phyloP scores from a whole-genome alignment of 1,140 invertebrate genomes.

The Trichonephila clavipes region DNA sequence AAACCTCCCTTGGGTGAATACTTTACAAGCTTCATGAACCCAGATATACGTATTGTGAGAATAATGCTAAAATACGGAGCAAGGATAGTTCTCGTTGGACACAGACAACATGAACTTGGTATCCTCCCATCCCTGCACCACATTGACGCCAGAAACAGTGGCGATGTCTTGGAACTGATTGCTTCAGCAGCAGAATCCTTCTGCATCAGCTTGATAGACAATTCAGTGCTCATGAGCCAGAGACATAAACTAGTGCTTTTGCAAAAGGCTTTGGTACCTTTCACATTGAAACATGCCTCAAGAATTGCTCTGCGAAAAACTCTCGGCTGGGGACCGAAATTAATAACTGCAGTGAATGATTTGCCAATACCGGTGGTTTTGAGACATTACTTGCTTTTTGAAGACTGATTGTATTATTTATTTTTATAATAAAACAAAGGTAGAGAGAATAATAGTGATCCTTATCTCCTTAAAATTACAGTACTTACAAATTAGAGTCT shows the following conservation, averaged over 20 bases:
- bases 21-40: slow-evolving; percentile 87
- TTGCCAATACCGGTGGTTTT: slow-evolving; percentile 86
- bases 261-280: slow-evolving; percentile 85
- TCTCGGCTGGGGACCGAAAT: slow-evolving; percentile 82
- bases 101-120: slow-evolving; percentile 90
- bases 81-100: slow-evolving; percentile 83
- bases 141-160: slow-evolving; percentile 82
- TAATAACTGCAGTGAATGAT: slow-evolving; percentile 84
- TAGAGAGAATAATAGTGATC: too few species aligned
- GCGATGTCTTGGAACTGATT: slow-evolving; percentile 86
- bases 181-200: slow-evolving; percentile 89
- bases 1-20: slow-evolving; percentile 91
- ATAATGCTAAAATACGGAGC: slow-evolving; percentile 90
- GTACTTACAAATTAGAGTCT: too few species aligned
- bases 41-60: slow-evolving; percentile 86
- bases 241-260: slow-evolving; percentile 86
- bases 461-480: too few species aligned
- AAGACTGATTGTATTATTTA: slow-evolving; percentile 81
- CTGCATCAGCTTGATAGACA: slow-evolving; percentile 86
- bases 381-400: slow-evolving; percentile 87
- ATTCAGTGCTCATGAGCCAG: slow-evolving; percentile 85
- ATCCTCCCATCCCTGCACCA: slow-evolving; percentile 89
- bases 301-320: slow-evolving; percentile 84
- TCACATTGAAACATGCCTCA: slow-evolving; percentile 85
- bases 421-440: too few species aligned